Conservation (phyloP, 2,797 vertebrate species). For the Pseudomugil gertrudae region DNA sequence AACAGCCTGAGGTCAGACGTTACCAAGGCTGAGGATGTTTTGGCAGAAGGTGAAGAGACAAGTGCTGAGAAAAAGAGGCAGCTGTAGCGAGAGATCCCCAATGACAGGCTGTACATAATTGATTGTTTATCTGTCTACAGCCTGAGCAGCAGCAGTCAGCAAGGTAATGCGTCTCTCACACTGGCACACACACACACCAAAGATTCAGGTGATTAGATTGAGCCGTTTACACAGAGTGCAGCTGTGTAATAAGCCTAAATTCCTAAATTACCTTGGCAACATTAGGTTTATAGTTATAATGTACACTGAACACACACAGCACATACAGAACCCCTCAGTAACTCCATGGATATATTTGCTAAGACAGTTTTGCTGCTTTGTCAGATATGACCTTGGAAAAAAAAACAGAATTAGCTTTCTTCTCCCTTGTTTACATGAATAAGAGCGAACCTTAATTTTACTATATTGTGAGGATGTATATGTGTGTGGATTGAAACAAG, state of each 20-base stretch:
- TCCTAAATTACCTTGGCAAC: conserved; percentile 39
- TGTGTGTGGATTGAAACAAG: conserved; percentile 27
- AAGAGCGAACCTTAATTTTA: conserved; percentile 53
- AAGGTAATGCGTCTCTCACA: conserved; percentile 40
- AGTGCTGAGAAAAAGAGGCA: conserved; percentile 41
- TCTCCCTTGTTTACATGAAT: conserved; percentile 54
- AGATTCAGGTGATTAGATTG: conserved; percentile 49
- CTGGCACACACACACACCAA: conserved; percentile 12
- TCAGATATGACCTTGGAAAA: conserved; percentile 73
- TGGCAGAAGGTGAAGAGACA: conserved; percentile 49
- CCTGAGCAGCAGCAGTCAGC: conserved; percentile 63
- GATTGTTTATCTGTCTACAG: conserved; percentile 82
- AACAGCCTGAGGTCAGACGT: conserved; percentile 47
- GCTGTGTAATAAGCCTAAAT: conserved; percentile 35
- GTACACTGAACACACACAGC: conserved; percentile 2
- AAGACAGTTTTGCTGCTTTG: conserved; percentile 44
- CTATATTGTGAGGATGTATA: conserved; percentile 44
- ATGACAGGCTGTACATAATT: conserved; percentile 81
- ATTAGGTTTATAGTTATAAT: conserved; percentile 15
- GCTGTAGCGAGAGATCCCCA: conserved; percentile 55
- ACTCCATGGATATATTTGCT: conserved; percentile 45
- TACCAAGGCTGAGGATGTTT: conserved; percentile 45
- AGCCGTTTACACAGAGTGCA: conserved; percentile 28
- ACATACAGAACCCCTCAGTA: conserved; percentile 12
- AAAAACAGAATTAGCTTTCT: conserved; percentile 37